Percentiles rank a stretch among this genome's conserved stretches.
phyloP scores from a whole-genome alignment of 2,888 invertebrate genomes.

The Ormia ochracea region DNA sequence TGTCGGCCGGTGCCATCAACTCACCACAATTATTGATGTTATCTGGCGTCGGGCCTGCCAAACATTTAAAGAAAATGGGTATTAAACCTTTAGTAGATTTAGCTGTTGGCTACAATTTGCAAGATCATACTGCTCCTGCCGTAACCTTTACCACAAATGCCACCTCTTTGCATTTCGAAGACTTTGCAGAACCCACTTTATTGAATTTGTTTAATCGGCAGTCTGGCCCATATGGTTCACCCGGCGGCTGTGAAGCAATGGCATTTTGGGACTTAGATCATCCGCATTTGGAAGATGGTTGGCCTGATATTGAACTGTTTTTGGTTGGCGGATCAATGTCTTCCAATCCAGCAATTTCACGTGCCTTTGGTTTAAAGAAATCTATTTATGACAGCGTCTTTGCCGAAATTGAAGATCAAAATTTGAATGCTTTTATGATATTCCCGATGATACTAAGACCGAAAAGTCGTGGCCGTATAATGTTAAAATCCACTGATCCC shows the following conservation, averaged over 20 bases:
- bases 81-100: slow-evolving; percentile 80
- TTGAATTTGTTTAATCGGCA: slow-evolving; percentile 70
- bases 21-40: slow-evolving; percentile 88
- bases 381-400: slow-evolving; percentile 77
- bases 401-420: slow-evolving; percentile 73
- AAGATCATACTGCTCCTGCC: slow-evolving; percentile 83
- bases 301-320: slow-evolving; percentile 85
- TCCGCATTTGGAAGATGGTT: slow-evolving; percentile 77
- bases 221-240: slow-evolving; percentile 78
- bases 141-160: slow-evolving; percentile 81
- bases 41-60: slow-evolving; percentile 82
- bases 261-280: slow-evolving; percentile 81
- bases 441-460: slow-evolving; percentile 83
- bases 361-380: slow-evolving; percentile 78
- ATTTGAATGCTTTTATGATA: slow-evolving; percentile 78
- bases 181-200: slow-evolving; percentile 71
- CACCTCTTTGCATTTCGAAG: slow-evolving; percentile 73
- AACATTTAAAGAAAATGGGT: slow-evolving; percentile 78
- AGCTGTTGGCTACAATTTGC: slow-evolving; percentile 81
- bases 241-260: slow-evolving; percentile 81
- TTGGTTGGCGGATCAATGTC: slow-evolving; percentile 79
- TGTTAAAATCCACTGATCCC: slow-evolving; percentile 81
- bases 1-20: slow-evolving; percentile 86
- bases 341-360: slow-evolving; percentile 74
- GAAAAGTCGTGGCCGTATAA: slow-evolving; percentile 82